Evolutionary conservation across 1,140 invertebrate genomes (phyloP), one percentile per base, ranked within the genome.

Genomic region (Luehdorfia chinensis): DNA sequence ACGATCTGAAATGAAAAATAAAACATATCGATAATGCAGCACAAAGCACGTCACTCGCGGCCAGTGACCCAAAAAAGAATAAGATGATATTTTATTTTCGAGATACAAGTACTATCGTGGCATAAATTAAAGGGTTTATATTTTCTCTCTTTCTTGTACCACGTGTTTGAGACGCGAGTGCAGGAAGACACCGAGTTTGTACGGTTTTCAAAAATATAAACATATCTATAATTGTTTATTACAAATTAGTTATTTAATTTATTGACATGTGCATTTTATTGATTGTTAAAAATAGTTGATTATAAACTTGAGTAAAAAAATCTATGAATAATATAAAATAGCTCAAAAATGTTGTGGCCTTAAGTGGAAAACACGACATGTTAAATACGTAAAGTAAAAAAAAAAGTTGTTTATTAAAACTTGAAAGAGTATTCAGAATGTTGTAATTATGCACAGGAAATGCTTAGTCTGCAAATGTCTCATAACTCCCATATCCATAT

Each of bases 51-150:
- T 70, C 81, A 75, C 75, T 75, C 43, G 60, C 55, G 79, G 77
- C 49, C 75, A 76, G 55, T 81, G 77, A 84, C 72, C 79, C 61
- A 78, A 75, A 84, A 83, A 84, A 75, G 68, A 77, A 76, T 66
- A 65, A 63, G 56, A 56, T 66, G 68, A 79, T 81, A 83, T 78
- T 83, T 85, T 85, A 81, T 83, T 80, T 84, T 83, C 75, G 65
- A 85, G 75, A 84, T 84, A 73, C 71, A 73, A 78, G 71, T 78
- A 78, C 74, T 85, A 84, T 85, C 77, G 74, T 75, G 77, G 81
- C 68, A 85, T 85, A 85, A 85, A 85, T 85, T 83, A 83, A 79
- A 81, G 76, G 70, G 62, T 83, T 80, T 81, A 76, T 85, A 80
- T 77, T 85, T 74, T 79, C 68, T 81, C 74, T 75, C 69, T 84